Percentiles rank a stretch among this genome's conserved stretches.
Conservation (phyloP, 2,888 invertebrate genomes). For the Tridacna gigas region DNA sequence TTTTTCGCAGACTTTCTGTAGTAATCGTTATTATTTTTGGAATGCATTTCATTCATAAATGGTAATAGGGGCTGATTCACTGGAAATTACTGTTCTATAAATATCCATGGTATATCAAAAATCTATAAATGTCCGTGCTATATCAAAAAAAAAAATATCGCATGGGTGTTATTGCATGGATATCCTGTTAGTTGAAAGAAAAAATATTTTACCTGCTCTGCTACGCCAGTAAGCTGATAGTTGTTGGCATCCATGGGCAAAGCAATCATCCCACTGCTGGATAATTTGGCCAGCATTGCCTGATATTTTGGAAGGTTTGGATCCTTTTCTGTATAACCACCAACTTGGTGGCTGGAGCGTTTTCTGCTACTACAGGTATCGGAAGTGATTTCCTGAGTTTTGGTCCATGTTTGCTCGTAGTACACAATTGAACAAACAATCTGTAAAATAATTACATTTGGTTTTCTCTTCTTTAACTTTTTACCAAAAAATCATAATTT, state of each 20-base stretch:
- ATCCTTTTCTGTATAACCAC: constrained; percentile 34
- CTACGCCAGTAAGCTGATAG: neutral
- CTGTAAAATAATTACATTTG: neutral
- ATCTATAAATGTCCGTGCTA: too few relatives aligned
- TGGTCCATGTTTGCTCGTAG: constrained; percentile 40
- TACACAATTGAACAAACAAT: constrained; percentile 20
- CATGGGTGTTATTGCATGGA: too few relatives aligned
- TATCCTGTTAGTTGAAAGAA: too few relatives aligned
- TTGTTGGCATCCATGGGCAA: constrained; percentile 1
- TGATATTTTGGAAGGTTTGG: constrained; percentile 7
- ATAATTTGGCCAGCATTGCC: constrained; percentile 7
- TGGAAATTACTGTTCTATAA: too few relatives aligned
- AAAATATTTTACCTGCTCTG: constrained; percentile 24
- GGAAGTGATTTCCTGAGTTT: constrained; percentile 6
- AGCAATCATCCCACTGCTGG: neutral
- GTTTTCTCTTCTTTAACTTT: neutral
- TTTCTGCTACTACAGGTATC: constrained; percentile 21
- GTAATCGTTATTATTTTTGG: too few relatives aligned
- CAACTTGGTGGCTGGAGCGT: constrained; percentile 26
- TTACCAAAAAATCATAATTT: too few relatives aligned
- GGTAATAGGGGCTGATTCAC: too few relatives aligned
- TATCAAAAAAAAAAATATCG: too few relatives aligned
- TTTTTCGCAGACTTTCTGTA: too few relatives aligned
- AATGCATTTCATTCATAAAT: too few relatives aligned
- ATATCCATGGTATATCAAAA: too few relatives aligned